These are phyloP conservation scores for Coendou prehensilis DNA, from an alignment of 2,797 vertebrate genomes.

Conservation along the genomic window DNA sequence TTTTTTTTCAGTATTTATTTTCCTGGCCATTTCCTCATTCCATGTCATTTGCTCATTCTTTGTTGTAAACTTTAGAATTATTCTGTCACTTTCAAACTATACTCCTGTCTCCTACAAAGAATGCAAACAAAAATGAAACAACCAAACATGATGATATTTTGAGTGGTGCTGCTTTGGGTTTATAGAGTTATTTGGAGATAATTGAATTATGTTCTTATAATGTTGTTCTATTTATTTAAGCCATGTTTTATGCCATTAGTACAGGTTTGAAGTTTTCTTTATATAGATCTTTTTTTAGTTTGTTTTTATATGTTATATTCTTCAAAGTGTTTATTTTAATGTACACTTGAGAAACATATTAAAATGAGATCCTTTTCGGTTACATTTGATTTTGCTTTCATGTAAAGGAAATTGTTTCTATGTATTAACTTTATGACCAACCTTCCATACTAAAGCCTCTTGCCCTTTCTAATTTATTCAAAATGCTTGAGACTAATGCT, in stretches of 20 bases:
- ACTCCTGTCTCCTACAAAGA: not conserved
- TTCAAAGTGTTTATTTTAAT: not conserved
- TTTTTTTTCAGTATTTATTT: not conserved
- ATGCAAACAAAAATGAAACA: not conserved
- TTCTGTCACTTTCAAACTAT: not conserved
- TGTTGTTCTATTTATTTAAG: not conserved
- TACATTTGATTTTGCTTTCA: not conserved
- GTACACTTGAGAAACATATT: not conserved
- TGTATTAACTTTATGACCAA: not conserved
- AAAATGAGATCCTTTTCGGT: not conserved
- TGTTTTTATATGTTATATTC: not conserved
- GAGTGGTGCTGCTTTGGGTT: not conserved
- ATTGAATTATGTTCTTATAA: not conserved
- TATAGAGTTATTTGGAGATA: not conserved
- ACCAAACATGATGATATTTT: not conserved
- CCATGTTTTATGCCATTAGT: not conserved
- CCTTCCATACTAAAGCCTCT: not conserved
- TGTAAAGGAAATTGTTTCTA: not conserved
- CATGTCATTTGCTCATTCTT: not conserved
- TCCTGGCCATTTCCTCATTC: not conserved
- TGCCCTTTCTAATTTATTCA: not conserved
- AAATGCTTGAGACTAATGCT: no score
- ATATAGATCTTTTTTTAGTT: not conserved
- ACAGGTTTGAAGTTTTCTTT: not conserved
- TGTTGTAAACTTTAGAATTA: not conserved